These are phyloP conservation scores for Ricordea florida DNA, from an alignment of 92 coral and sea anemone genomes.

Conservation along the genomic window DNA sequence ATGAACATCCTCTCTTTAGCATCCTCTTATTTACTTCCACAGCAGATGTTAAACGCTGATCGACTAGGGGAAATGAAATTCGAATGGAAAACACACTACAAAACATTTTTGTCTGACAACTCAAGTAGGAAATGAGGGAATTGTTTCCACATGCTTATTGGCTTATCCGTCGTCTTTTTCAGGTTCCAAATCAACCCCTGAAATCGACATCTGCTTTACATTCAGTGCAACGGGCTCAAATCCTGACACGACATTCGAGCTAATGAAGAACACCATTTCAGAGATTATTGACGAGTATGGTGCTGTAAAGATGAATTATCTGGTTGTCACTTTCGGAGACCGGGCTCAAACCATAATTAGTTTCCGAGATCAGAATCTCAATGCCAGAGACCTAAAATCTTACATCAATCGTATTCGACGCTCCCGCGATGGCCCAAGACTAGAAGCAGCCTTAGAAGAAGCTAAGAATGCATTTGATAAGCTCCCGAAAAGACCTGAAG, in stretches of 20 bases:
- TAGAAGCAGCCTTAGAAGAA: conserved; percentile 65
- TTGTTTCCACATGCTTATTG: not conserved
- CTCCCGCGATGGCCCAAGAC: conserved; percentile 57
- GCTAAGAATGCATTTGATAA: conserved; percentile 60
- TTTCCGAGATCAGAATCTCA: conserved; percentile 43
- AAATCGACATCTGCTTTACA: conserved; percentile 77
- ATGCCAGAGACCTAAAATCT: conserved; percentile 50
- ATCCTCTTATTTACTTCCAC: too few species aligned
- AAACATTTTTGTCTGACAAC: too few species aligned
- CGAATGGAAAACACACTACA: too few species aligned
- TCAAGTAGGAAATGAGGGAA: too few species aligned
- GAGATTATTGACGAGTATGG: conserved; percentile 78
- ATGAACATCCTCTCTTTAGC: too few species aligned
- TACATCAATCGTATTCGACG: conserved; percentile 43
- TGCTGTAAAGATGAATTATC: conserved; percentile 65
- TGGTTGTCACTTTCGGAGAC: conserved; percentile 81
- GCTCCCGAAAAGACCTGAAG: conserved; percentile 59
- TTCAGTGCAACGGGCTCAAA: conserved; percentile 76
- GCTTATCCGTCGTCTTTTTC: not conserved
- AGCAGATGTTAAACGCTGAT: too few species aligned
- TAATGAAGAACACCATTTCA: conserved; percentile 76
- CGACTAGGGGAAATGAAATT: too few species aligned
- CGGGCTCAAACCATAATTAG: conserved; percentile 57
- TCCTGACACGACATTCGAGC: conserved; percentile 42
- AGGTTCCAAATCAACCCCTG: conserved; percentile 59